phyloP scores from a whole-genome alignment of 2,113 vertebrate genomes.

The Micronisus gabar region DNA sequence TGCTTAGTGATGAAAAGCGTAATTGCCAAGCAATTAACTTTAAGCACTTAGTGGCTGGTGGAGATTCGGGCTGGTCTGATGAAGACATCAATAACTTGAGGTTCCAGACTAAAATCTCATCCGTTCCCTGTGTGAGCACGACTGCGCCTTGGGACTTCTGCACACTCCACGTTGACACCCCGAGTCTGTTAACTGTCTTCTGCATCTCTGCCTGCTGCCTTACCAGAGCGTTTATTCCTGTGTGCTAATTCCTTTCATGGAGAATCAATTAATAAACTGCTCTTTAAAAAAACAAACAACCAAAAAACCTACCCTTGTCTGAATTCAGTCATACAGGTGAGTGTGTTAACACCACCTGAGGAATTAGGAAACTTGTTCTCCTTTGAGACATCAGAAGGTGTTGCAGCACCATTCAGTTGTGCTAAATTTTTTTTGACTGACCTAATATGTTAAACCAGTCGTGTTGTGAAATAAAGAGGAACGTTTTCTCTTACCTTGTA shows the following conservation, averaged over 20 bases:
- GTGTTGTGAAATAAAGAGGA: neutral
- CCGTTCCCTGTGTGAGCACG: fast-evolving
- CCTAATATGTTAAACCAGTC: neutral
- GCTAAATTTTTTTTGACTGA: neutral
- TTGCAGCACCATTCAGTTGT: neutral
- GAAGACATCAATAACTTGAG: neutral
- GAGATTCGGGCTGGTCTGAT: neutral
- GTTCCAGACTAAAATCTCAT: neutral
- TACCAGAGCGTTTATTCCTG: fast-evolving
- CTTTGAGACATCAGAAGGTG: neutral
- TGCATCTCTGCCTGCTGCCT: neutral
- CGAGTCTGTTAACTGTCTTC: neutral
- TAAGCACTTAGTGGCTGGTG: neutral
- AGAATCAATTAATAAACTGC: neutral
- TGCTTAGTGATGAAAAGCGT: constrained; percentile 6
- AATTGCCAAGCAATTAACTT: neutral
- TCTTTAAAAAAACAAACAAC: neutral
- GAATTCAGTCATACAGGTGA: neutral
- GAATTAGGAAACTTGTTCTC: neutral
- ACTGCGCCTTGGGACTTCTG: neutral
- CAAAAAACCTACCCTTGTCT: no score
- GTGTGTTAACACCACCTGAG: no score
- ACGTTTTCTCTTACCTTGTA: neutral
- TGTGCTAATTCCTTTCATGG: neutral
- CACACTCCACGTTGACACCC: fast-evolving